Percentiles rank a stretch among this genome's conserved stretches.
These are phyloP conservation scores for Anorthoa munda DNA, from an alignment of 2,888 invertebrate genomes.

Conservation along the genomic window DNA sequence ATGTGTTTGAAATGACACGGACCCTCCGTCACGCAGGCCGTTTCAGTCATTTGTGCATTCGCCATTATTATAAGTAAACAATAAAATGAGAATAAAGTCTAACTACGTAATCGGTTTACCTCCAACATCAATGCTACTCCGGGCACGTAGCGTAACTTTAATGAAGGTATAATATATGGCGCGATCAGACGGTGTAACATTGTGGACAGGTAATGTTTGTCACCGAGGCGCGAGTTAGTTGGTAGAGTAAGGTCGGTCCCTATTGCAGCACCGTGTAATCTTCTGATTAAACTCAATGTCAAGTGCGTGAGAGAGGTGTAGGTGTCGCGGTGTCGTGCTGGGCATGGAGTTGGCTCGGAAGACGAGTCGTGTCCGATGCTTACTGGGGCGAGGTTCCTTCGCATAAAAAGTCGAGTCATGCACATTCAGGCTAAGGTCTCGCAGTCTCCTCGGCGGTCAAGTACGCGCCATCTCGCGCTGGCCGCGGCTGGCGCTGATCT, in stretches of 20 bases:
- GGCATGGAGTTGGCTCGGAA: slow-evolving; percentile 64
- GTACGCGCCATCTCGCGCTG: slow-evolving; percentile 64
- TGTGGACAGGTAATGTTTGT: slow-evolving; percentile 25
- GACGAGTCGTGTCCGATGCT: slow-evolving; percentile 71
- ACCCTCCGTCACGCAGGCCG: slow-evolving; percentile 73
- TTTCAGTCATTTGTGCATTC: slow-evolving; percentile 52
- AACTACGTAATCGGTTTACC: slow-evolving; percentile 50
- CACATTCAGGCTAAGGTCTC: slow-evolving; percentile 86
- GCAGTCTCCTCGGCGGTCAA: slow-evolving; percentile 69
- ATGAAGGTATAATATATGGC: slow-evolving; percentile 43
- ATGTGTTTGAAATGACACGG: slow-evolving; percentile 70
- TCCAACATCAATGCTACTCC: slow-evolving; percentile 57
- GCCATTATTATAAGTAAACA: slow-evolving; percentile 31
- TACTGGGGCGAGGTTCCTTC: slow-evolving; percentile 79
- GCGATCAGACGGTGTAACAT: slow-evolving; percentile 8
- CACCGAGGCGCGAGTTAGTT: slow-evolving; percentile 37
- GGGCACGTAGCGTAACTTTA: slow-evolving; percentile 46
- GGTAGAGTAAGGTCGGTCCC: slow-evolving; percentile 48
- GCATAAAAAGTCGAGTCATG: slow-evolving; percentile 82
- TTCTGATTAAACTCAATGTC: slow-evolving; percentile 75
- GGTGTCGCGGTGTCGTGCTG: slow-evolving; percentile 57
- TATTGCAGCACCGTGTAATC: slow-evolving; percentile 65
- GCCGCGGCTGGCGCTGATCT: slow-evolving; percentile 49
- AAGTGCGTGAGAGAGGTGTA: slow-evolving; percentile 65
- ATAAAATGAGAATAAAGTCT: slow-evolving; percentile 33